Percentiles rank a stretch among this genome's conserved stretches.
Evolutionary conservation across 2,113 vertebrate species (phyloP).

Genomic region (Chlorocebus sabaeus): DNA sequence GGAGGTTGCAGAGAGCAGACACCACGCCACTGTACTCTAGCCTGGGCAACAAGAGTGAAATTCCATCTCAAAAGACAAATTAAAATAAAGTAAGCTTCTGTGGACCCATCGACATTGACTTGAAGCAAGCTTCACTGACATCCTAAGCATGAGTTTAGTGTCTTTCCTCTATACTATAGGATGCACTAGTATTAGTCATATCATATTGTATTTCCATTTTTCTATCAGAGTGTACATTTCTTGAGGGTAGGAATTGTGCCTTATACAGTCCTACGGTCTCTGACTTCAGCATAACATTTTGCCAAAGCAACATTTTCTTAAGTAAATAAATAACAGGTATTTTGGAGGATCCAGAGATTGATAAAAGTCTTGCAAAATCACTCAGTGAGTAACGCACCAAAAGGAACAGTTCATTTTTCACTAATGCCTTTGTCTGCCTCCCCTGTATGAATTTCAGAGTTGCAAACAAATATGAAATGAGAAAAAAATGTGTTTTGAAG

Average conservation of each 20-base stretch:
- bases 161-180: not conserved
- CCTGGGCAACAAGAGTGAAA: too few relatives aligned
- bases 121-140: not conserved
- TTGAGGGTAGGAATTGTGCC: not conserved
- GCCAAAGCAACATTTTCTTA: not conserved
- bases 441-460: not conserved
- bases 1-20: too few relatives aligned
- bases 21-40: too few relatives aligned
- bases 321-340: not conserved
- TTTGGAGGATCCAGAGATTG: not conserved
- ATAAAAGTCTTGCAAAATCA: not conserved
- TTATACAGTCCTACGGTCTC: not conserved
- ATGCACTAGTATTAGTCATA: accelerated
- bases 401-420: not conserved
- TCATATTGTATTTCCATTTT: not conserved
- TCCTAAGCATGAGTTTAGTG: not conserved
- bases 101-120: not conserved
- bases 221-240: not conserved
- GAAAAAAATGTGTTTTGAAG: not conserved
- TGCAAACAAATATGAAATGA: not conserved
- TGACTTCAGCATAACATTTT: not conserved
- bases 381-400: not conserved
- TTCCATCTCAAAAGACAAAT: too few relatives aligned
- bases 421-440: not conserved
- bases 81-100: not conserved